These are phyloP conservation scores for Corapipo altera DNA, from an alignment of 2,113 vertebrate species.

Conservation along the genomic window DNA sequence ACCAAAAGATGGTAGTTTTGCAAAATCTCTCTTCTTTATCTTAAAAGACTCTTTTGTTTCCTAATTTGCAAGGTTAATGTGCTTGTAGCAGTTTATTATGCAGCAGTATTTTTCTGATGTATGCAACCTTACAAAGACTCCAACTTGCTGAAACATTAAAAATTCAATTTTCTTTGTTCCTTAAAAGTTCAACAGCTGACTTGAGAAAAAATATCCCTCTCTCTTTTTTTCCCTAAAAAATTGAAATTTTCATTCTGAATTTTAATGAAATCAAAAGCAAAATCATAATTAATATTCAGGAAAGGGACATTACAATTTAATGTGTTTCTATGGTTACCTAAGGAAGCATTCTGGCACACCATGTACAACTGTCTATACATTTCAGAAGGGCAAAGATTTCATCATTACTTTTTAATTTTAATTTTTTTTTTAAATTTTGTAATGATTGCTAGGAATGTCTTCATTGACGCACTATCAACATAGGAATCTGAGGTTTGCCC, in stretches of 20 bases:
- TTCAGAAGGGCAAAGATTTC: neutral
- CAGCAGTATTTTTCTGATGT: neutral
- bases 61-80: neutral
- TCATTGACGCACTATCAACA: neutral
- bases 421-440: neutral
- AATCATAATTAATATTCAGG: neutral
- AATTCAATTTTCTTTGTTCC: neutral
- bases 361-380: neutral
- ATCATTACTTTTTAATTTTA: neutral
- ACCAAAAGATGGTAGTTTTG: neutral
- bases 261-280: neutral
- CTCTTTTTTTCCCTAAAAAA: neutral
- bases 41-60: neutral
- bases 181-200: neutral
- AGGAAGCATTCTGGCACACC: neutral
- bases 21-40: neutral
- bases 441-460: neutral
- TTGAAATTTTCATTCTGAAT: neutral
- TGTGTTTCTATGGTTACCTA: neutral
- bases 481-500: neutral
- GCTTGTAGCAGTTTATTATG: neutral
- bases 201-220: neutral
- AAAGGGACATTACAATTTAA: neutral
- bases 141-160: neutral
- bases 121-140: neutral